Percentiles rank a stretch among this genome's conserved stretches.
These are phyloP conservation scores for Alethe diademata DNA, from an alignment of 2,113 vertebrate species.

Conservation along the genomic window DNA sequence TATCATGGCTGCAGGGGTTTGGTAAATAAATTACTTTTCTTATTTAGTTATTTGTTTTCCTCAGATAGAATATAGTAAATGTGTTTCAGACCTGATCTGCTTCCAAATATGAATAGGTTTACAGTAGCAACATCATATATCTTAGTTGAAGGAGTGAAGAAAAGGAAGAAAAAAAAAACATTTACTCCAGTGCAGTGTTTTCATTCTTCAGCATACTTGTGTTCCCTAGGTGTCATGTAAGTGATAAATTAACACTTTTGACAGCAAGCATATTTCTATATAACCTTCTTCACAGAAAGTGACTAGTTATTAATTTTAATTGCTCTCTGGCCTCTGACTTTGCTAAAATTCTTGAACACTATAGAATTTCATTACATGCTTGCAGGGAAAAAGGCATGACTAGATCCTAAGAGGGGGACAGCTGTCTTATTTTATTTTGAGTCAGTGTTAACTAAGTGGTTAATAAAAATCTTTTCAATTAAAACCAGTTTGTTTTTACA, in stretches of 20 bases:
- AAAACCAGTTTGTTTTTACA: neutral
- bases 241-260: neutral
- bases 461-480: neutral
- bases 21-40: constrained; percentile 7
- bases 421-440: neutral
- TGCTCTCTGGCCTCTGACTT: neutral
- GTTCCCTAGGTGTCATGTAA: neutral
- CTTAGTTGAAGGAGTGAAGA: neutral
- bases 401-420: neutral
- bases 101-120: neutral
- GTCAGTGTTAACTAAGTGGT: neutral
- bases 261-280: neutral
- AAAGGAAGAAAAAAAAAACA: neutral
- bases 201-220: neutral
- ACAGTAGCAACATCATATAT: neutral
- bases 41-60: constrained; percentile 14
- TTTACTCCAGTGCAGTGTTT: neutral
- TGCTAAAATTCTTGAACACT: neutral
- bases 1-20: neutral
- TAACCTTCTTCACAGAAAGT: neutral
- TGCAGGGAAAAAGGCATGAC: neutral
- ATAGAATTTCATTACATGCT: neutral
- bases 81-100: neutral
- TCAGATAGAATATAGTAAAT: neutral
- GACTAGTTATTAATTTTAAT: neutral